Evolutionary conservation across 2,888 invertebrate species (phyloP), one percentile per base, ranked within the genome.

Genomic region (Drosophila atripex): DNA sequence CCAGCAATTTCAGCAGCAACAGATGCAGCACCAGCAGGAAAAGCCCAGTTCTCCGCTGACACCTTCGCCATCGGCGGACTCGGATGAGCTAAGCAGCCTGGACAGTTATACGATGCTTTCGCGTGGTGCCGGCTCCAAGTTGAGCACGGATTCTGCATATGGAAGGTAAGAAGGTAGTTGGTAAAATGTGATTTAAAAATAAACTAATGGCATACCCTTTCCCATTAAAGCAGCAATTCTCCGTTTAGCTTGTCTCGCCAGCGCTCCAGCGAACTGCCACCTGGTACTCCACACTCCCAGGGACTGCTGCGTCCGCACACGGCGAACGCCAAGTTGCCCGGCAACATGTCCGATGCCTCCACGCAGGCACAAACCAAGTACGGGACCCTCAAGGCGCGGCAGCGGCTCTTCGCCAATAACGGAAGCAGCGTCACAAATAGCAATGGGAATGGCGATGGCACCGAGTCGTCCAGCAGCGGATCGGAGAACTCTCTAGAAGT

Each of bases 91-190:
- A 28, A 91, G 91, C 68, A 91, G 91, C 57, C 73, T 90, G 21
- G 91, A 91, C 70, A 88, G 89, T 39, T 91, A 90, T 85, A 89
- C 90, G 32, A 78, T 90, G 70, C 88, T 88, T 23, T 86, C 89
- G 14, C 88, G 85, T 25, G 90, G 89, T 7, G 89, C 80, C 21
- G 86, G 85, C 65, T 90, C 91, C 4, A 92, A 92, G 71, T 83
- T 90, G 7, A 91, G 91, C 69, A 93, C 94, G 28, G 96, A 96
- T 91, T 96, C 96, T 28, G 96, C 96, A 57, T 96, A 96, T 92
- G 96, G 96, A 94, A 96, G 96, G 96, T 96, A 93, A 92, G 28
- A 28, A 8, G 9, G 9, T 28, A 28, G 95, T 95, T 1, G 1
- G n/a, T 5, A 2, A 0, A 5, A 0, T 2, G 0, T 0, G 2